Evolutionary conservation across 2,797 vertebrate species (phyloP).

Genomic region (Danio jaintianensis): DNA sequence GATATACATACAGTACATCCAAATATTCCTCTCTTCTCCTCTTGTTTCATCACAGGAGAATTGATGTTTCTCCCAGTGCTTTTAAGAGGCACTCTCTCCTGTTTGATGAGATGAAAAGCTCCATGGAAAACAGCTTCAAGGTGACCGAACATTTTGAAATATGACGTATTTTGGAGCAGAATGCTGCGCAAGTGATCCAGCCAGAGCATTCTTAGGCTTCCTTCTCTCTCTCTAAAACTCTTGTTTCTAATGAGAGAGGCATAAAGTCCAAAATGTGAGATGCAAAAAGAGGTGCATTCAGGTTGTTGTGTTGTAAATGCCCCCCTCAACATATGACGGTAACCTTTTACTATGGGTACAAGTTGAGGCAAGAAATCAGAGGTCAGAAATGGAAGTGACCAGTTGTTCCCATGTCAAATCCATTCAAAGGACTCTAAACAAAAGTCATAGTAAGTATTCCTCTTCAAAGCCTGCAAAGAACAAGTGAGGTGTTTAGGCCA

Average conservation of each 20-base stretch:
- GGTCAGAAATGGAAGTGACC: conserved; percentile 90
- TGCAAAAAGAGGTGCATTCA: conserved; percentile 90
- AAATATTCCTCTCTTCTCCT: conserved; percentile 47
- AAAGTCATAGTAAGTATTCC: conserved; percentile 97
- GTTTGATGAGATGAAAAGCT: conserved; percentile 95
- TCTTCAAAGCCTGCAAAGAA: conserved; percentile 59
- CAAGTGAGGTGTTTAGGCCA: conserved; percentile 52
- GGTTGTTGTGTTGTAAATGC: conserved; percentile 95
- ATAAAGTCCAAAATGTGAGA: conserved; percentile 84
- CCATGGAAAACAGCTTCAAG: conserved; percentile 95
- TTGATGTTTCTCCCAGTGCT: conserved; percentile 99
- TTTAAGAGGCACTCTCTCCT: conserved; percentile 98
- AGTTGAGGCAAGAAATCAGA: conserved; percentile 86
- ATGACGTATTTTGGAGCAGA: conserved; percentile 89
- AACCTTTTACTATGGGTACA: conserved; percentile 95
- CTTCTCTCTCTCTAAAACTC: conserved; percentile 83
- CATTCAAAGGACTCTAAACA: conserved; percentile 95
- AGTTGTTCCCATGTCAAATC: conserved; percentile 92
- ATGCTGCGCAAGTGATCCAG: conserved; percentile 66
- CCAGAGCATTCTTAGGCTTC: conserved; percentile 87
- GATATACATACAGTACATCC: neutral
- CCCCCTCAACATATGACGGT: conserved; percentile 87
- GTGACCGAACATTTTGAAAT: conserved; percentile 91
- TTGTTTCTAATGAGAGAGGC: conserved; percentile 94
- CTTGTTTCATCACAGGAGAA: conserved; percentile 82